Percentiles rank a stretch among this genome's conserved stretches.
Evolutionary conservation across 2,888 invertebrate genomes (phyloP).

Genomic region (Autographa gamma): DNA sequence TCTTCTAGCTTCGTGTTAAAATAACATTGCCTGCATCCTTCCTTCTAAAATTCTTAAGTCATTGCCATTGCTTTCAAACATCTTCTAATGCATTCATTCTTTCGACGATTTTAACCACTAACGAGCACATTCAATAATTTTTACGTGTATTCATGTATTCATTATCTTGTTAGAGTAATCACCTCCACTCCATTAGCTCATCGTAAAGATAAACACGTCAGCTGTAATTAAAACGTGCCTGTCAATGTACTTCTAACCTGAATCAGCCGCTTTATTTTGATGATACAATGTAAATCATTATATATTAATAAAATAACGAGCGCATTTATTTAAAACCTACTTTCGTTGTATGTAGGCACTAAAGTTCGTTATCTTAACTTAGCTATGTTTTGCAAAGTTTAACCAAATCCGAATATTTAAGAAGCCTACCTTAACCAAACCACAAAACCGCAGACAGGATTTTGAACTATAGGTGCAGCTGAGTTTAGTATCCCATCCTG

Average conservation of each 20-base stretch:
- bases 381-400: neutral
- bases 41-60: neutral
- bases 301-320: neutral
- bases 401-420: neutral
- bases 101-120: neutral
- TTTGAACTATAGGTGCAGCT: neutral
- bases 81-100: neutral
- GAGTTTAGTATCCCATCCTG: neutral
- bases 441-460: constrained; percentile 2
- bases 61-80: constrained; percentile 3
- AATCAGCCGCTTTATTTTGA: neutral
- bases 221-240: neutral
- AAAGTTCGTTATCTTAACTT: neutral
- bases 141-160: neutral
- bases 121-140: neutral
- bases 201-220: constrained; percentile 8
- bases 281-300: neutral
- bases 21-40: neutral
- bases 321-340: too few relatives aligned
- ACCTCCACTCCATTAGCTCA: neutral
- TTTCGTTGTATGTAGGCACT: neutral
- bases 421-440: neutral
- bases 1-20: too few relatives aligned
- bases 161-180: neutral
- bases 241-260: neutral